Evolutionary conservation across 1,140 invertebrate species (phyloP).

Genomic region (Tetranychus cinnabarinus): DNA sequence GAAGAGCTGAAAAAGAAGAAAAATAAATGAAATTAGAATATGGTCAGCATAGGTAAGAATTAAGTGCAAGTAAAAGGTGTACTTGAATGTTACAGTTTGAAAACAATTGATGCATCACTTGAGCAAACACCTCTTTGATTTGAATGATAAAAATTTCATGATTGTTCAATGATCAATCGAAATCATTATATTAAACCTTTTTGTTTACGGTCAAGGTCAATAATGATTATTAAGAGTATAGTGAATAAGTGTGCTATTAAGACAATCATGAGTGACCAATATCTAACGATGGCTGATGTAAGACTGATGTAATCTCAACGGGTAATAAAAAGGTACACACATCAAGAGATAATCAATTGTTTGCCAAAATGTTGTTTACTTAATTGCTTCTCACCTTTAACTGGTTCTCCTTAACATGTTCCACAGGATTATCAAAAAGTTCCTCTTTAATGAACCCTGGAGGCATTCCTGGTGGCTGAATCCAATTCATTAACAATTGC

Average conservation of each 20-base stretch:
- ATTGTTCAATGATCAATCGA: not conserved
- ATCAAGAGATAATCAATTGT: no score
- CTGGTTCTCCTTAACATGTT: constrained; percentile 5
- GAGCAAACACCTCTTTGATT: not conserved
- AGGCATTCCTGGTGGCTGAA: constrained; percentile 5
- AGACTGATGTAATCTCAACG: no score
- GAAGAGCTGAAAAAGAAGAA: not conserved
- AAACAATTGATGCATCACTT: no score
- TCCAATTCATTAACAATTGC: constrained; percentile 1
- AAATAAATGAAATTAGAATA: not conserved
- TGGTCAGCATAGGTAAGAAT: no score
- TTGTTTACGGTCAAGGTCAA: no score
- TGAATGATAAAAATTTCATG: not conserved
- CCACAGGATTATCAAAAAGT: constrained; percentile 6
- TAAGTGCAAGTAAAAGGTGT: no score
- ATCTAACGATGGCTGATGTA: no score
- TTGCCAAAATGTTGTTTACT: no score
- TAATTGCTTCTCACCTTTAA: not conserved
- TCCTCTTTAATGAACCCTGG: constrained; percentile 4
- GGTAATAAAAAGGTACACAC: no score
- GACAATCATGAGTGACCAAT: not conserved
- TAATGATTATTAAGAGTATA: not conserved
- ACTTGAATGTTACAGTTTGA: no score
- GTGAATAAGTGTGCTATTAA: not conserved
- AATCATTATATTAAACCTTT: not conserved